phyloP scores from a whole-genome alignment of 2,888 invertebrate species.

The Stictocephala bisonia region DNA sequence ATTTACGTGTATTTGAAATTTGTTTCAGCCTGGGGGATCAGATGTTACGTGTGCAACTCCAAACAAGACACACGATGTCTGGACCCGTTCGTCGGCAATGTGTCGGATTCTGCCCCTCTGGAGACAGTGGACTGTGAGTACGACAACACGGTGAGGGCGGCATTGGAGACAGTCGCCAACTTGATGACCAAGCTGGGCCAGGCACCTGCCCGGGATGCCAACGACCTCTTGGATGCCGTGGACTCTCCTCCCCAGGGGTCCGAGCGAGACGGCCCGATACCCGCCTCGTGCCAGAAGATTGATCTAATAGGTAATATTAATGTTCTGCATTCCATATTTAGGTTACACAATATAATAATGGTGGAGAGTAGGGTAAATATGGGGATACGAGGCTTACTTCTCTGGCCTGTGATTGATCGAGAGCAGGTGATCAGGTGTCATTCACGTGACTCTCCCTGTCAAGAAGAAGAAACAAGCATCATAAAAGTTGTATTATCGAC shows the following conservation, averaged over 20 bases:
- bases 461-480: too few relatives aligned
- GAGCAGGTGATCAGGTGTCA: too few relatives aligned
- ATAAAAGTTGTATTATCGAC: too few relatives aligned
- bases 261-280: conserved; percentile 53
- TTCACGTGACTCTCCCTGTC: too few relatives aligned
- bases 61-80: conserved; percentile 68
- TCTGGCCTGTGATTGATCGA: too few relatives aligned
- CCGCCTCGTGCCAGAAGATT: conserved; percentile 66
- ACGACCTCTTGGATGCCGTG: conserved; percentile 35
- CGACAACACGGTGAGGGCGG: conserved; percentile 47
- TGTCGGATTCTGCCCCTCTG: conserved; percentile 61
- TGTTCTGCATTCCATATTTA: too few relatives aligned
- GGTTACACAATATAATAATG: too few relatives aligned
- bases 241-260: conserved; percentile 4
- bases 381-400: too few relatives aligned
- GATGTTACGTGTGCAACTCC: conserved; percentile 70
- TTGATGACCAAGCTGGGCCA: conserved; percentile 51
- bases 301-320: conserved; percentile 50
- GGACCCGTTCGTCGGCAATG: conserved; percentile 66
- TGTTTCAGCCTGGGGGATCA: conserved; percentile 66
- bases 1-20: too few relatives aligned
- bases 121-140: conserved; percentile 49
- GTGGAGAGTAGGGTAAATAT: too few relatives aligned
- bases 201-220: conserved; percentile 46
- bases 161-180: conserved; percentile 49